These are phyloP conservation scores for Brotula barbata DNA, from an alignment of 2,797 vertebrate genomes.

Conservation along the genomic window DNA sequence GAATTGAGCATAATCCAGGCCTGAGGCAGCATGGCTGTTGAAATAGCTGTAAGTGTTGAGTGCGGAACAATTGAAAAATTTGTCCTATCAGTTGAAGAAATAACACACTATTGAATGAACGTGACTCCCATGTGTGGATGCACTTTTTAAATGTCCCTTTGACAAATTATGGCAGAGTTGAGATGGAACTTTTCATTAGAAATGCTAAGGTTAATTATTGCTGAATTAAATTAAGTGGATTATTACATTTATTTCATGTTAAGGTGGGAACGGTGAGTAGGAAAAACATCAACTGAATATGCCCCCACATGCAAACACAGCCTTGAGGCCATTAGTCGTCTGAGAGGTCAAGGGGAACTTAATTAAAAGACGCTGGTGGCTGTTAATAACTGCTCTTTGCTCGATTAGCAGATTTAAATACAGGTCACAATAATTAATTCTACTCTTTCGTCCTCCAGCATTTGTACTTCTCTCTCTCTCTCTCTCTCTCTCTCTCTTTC, in stretches of 20 bases:
- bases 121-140: not conserved
- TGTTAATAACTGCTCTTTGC: slow-evolving; percentile 42
- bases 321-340: slow-evolving; percentile 21
- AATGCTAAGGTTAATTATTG: not conserved
- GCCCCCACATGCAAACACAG: not conserved
- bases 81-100: not conserved
- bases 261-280: not conserved
- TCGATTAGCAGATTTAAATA: slow-evolving; percentile 52
- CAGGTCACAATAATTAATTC: slow-evolving; percentile 27
- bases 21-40: too few species aligned
- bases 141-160: not conserved
- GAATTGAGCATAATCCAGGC: too few species aligned
- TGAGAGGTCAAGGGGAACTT: slow-evolving; percentile 47
- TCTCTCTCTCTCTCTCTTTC: not conserved
- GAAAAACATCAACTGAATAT: not conserved
- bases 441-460: slow-evolving; percentile 17
- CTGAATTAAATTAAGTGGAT: not conserved
- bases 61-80: not conserved
- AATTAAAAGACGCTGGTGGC: slow-evolving; percentile 50
- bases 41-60: too few species aligned
- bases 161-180: not conserved
- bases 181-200: not conserved
- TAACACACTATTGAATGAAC: not conserved
- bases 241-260: not conserved
- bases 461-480: slow-evolving; percentile 1